Percentiles rank a stretch among this genome's conserved stretches.
Conservation (phyloP, 2,888 invertebrate genomes). For the Epinotia ramella region DNA sequence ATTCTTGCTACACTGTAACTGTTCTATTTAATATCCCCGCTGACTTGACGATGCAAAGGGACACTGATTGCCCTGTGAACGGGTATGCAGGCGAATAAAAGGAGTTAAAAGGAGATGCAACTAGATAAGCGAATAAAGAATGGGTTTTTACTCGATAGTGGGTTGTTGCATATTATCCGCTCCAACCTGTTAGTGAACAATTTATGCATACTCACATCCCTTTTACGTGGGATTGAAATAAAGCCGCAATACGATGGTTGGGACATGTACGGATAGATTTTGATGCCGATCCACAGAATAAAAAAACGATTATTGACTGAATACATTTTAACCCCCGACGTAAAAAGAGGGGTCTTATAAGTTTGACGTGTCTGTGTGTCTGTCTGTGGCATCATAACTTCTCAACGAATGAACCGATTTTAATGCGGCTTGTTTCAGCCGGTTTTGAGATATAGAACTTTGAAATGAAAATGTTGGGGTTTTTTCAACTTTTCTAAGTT, state of each 20-base stretch:
- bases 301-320: neutral
- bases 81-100: neutral
- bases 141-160: neutral
- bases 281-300: neutral
- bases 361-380: too few relatives aligned
- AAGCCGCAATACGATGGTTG: neutral
- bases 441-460: too few relatives aligned
- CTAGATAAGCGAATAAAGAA: neutral
- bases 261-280: neutral
- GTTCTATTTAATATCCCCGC: neutral
- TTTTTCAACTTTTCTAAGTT: too few relatives aligned
- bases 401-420: too few relatives aligned
- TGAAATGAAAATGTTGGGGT: too few relatives aligned
- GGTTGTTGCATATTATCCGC: neutral
- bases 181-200: neutral
- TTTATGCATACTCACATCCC: constrained; percentile 13
- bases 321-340: neutral
- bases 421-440: too few relatives aligned
- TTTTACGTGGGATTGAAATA: constrained; percentile 5
- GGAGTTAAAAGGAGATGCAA: neutral
- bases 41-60: neutral
- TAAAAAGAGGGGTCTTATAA: too few relatives aligned
- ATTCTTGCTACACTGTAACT: neutral
- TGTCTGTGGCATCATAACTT: too few relatives aligned
- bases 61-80: neutral